Base-by-base conservation (phyloP, 1,140 invertebrate species). In the Hydropsyche tenuis region DNA sequence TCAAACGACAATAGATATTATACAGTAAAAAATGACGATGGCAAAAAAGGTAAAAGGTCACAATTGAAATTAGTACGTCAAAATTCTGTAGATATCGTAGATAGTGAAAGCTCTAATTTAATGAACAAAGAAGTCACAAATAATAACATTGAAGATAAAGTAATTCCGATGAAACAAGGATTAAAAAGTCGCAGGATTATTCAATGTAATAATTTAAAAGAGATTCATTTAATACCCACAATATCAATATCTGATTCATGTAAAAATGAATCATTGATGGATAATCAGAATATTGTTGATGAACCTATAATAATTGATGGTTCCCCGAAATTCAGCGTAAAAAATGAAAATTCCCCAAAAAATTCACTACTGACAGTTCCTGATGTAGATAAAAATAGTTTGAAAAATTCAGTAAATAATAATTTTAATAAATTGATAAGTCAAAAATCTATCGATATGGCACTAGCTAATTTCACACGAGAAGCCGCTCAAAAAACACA, bases 381-480 rank as follows among this genome's bases (percentile, higher is more conserved):
- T 27, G 56, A 18, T 71, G 46, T 71, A 1, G 66, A 48, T 7
- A 48, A 30, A 48, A 69, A 48, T 16, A 69, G 45, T 60, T 60
- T 63, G 18, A 62, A 27, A n/a, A 69, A 70, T 70, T 56, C 60
- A 16, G 23, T 75, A n/a, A 77, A 77, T 65, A 46, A 27, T 4
- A 73, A 72, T 30, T 73, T 64, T 56, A 30, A 56, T 0, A 75
- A 77, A 46, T 43, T 75, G 18, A 75, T 77, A 16, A 75, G 71
- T 73, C 76, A 77, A 63, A 70, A 71, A 46, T 75, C 73, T 0
- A 77, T 77, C 5, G 73, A 77, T 45, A 72, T 77, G 72, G 76
- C 65, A 1, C 45, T 77, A 4, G 70, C 65, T 20, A 72, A 75
- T 56, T 77, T 77, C 42, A 70, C 65, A 22, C 71, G 73, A 42